These are phyloP conservation scores for Brevimyrus niger DNA, from an alignment of 2,113 vertebrate species.

Conservation along the genomic window DNA sequence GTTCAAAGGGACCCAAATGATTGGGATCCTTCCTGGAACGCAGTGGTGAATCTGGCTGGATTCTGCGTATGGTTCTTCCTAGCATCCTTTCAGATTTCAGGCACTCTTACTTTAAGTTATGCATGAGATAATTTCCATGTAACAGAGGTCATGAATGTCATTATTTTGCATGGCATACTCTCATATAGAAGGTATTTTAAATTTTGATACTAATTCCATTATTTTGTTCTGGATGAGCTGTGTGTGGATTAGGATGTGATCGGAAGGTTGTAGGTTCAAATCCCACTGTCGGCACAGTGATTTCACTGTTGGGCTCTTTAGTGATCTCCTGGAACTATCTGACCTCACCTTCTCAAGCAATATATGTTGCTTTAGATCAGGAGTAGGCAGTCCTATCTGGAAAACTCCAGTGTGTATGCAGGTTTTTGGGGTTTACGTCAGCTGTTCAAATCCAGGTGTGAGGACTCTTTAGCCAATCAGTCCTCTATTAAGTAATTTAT, in stretches of 20 bases:
- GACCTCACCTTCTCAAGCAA: background rate
- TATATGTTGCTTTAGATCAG: background rate
- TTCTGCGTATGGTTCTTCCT: background rate
- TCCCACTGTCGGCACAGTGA: background rate
- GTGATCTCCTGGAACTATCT: background rate
- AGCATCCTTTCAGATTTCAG: background rate
- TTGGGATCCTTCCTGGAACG: background rate
- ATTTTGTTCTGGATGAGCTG: background rate
- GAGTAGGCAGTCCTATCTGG: background rate
- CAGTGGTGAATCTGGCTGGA: background rate
- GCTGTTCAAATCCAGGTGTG: background rate
- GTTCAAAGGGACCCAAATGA: no score
- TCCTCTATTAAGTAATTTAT: no score
- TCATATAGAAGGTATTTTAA: background rate
- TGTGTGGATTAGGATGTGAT: background rate
- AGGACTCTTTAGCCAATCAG: no score
- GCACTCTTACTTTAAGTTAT: background rate
- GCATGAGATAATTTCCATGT: background rate
- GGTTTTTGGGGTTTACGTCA: background rate
- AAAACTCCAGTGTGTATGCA: background rate
- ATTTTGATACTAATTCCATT: background rate
- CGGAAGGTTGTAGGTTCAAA: background rate
- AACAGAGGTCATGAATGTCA: background rate
- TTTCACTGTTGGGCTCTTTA: background rate
- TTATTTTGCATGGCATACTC: background rate